Conservation (phyloP, 2,113 vertebrate genomes). For the Neotragus moschatus region DNA sequence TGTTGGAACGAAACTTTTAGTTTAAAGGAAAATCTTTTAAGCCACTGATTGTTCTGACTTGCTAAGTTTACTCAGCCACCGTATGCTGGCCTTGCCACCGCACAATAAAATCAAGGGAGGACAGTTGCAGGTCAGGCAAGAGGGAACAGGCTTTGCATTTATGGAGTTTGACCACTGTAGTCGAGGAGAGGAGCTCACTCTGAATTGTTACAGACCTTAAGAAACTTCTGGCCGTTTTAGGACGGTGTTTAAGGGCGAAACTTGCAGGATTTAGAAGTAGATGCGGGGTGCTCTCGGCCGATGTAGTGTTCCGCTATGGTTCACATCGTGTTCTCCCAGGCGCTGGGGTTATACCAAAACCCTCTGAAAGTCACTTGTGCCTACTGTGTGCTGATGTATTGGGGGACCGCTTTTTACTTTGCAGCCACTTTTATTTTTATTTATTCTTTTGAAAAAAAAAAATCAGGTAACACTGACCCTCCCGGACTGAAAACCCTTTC, state of each 20-base stretch:
- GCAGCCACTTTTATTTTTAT: slow-evolving; percentile 26
- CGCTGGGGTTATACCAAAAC: slow-evolving; percentile 16
- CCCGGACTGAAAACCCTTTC: neutral
- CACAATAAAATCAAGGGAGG: slow-evolving; percentile 55
- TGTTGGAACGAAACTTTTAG: slow-evolving; percentile 68
- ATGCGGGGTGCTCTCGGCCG: neutral
- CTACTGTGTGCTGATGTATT: slow-evolving; percentile 49
- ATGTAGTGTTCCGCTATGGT: slow-evolving; percentile 10
- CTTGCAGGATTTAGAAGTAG: slow-evolving; percentile 33
- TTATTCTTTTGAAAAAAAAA: neutral
- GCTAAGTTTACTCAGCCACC: slow-evolving; percentile 69
- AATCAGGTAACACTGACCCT: neutral
- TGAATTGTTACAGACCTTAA: slow-evolving; percentile 18
- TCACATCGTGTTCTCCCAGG: slow-evolving; percentile 23
- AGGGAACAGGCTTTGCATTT: slow-evolving; percentile 59
- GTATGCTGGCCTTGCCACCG: slow-evolving; percentile 41
- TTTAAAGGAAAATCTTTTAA: slow-evolving; percentile 71
- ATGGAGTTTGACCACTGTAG: slow-evolving; percentile 35
- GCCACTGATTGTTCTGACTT: slow-evolving; percentile 71
- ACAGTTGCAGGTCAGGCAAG: slow-evolving; percentile 57
- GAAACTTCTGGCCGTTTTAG: slow-evolving; percentile 59
- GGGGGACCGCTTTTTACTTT: slow-evolving; percentile 30
- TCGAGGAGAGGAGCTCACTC: slow-evolving; percentile 28
- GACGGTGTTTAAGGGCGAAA: slow-evolving; percentile 44
- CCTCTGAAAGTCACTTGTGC: slow-evolving; percentile 52